phyloP scores from a whole-genome alignment of 2,113 vertebrate species.

The Neomonachus schauinslandi region DNA sequence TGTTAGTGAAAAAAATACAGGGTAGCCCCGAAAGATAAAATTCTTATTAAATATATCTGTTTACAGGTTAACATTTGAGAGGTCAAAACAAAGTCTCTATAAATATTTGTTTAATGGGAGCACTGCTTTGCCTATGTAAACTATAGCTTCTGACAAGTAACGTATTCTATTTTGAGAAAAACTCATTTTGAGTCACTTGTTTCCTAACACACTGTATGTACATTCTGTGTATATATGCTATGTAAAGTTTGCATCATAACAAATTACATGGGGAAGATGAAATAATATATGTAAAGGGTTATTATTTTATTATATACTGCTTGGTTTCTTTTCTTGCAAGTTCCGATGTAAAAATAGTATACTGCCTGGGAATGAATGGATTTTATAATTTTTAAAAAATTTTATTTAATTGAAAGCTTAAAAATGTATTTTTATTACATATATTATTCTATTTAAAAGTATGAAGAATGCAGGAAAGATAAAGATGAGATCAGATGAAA shows the following conservation, averaged over 20 bases:
- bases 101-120: conserved; percentile 30
- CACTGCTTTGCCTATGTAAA: not conserved
- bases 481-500: conserved; percentile 13
- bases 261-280: not conserved
- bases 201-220: not conserved
- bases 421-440: not conserved
- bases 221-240: not conserved
- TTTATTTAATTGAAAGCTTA: not conserved
- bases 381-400: conserved; percentile 31
- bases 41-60: not conserved
- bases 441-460: conserved; percentile 11
- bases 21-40: not conserved
- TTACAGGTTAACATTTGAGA: conserved; percentile 35
- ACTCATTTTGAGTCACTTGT: not conserved
- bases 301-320: conserved; percentile 9
- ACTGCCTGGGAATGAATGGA: not conserved
- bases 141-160: not conserved
- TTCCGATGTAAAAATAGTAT: not conserved
- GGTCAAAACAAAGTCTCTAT: not conserved
- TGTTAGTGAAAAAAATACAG: not conserved
- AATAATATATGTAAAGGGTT: not conserved
- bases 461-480: not conserved
- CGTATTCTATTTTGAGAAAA: not conserved
- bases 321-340: not conserved
- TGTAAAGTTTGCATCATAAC: not conserved